phyloP scores from a whole-genome alignment of 2,797 vertebrate species.

The Falco columbarius region DNA sequence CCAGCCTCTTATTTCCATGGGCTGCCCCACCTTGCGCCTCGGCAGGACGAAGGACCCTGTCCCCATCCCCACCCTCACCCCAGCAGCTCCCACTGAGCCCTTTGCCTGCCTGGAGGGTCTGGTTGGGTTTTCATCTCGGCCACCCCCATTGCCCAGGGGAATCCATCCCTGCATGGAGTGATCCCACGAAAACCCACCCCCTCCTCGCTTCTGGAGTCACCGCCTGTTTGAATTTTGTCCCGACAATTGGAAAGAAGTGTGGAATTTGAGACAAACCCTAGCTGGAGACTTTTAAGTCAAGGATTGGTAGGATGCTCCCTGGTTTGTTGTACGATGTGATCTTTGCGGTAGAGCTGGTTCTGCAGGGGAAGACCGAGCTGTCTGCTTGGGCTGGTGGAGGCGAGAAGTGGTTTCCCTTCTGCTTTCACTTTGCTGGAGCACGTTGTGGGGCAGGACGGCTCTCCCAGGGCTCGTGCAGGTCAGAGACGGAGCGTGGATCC shows the following conservation, averaged over 20 bases:
- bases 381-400: background rate
- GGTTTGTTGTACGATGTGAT: fast-evolving
- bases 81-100: background rate
- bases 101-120: background rate
- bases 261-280: background rate
- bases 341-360: background rate
- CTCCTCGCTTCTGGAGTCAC: background rate
- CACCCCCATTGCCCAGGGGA: fast-evolving
- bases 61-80: background rate
- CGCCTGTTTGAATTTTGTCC: background rate
- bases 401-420: background rate
- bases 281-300: background rate
- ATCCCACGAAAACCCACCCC: fast-evolving
- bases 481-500: fast-evolving
- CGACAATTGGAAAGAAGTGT: background rate
- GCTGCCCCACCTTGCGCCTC: background rate
- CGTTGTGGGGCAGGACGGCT: background rate
- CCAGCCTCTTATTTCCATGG: background rate
- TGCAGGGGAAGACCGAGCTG: background rate
- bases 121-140: background rate
- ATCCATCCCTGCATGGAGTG: background rate
- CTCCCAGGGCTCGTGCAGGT: fast-evolving
- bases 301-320: background rate
- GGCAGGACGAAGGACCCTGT: background rate
- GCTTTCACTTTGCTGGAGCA: fast-evolving